These are phyloP conservation scores for Meiosimyza decipiens DNA, from an alignment of 2,888 invertebrate genomes.

Conservation along the genomic window DNA sequence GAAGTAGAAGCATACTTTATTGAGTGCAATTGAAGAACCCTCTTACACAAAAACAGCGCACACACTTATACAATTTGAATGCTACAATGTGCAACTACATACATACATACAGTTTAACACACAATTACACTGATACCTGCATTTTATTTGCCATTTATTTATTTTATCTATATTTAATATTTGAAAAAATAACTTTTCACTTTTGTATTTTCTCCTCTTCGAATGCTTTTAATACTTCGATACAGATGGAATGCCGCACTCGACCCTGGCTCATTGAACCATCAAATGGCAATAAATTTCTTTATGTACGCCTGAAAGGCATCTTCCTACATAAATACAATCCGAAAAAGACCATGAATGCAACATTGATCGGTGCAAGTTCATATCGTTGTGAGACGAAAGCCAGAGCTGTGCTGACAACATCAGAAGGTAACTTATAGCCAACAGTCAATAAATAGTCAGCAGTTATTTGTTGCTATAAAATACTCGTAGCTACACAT, in stretches of 20 bases:
- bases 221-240: conserved; percentile 5
- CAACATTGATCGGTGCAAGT: conserved; percentile 71
- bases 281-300: conserved; percentile 75
- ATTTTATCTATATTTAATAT: too few species aligned
- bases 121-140: neutral
- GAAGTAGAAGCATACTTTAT: neutral
- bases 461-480: too few species aligned
- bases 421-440: conserved; percentile 68
- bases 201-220: conserved; percentile 18
- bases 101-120: neutral
- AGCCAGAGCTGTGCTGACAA: conserved; percentile 83
- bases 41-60: neutral
- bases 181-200: conserved; percentile 10
- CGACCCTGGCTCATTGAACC: conserved; percentile 86
- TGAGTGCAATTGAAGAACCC: neutral
- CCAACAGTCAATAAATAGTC: too few species aligned
- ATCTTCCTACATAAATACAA: conserved; percentile 68
- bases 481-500: too few species aligned
- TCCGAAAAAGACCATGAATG: conserved; percentile 69
- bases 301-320: conserved; percentile 83
- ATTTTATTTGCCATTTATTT: neutral
- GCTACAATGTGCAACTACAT: neutral
- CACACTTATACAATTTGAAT: conserved; percentile 1
- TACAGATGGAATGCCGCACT: conserved; percentile 81
- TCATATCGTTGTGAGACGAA: conserved; percentile 77